Base-by-base conservation (phyloP, 2,888 invertebrate genomes). In the Lypha dubia region DNA sequence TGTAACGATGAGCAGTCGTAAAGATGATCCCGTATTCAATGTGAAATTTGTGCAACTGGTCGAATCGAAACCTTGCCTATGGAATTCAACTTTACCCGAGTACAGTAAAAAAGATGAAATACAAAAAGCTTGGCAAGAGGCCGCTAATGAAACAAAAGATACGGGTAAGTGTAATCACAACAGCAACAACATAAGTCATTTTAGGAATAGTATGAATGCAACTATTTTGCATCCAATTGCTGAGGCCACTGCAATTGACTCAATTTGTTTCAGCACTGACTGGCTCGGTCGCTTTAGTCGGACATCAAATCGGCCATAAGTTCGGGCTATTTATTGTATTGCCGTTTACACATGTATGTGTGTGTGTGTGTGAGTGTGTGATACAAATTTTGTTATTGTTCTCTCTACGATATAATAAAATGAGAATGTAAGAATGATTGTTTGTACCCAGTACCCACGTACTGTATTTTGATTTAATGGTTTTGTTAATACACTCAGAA, bases 1-100 rank as follows among this genome's bases (percentile, higher is more conserved):
- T 58, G 41, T 60, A 65, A 86, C 77, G 49, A 83, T 83, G 83
- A 91, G 91, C 89, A 89, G 89, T 38, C 91, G 91, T 86, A 90
- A 90, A 90, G 90, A 90, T 86, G 90, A 90, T 91, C 90, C 90
- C 83, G 90, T 90, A 63, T 90, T 91, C 86, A 90, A 90, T 88
- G 90, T 90, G 73, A 89, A 90, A 82, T 90, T 90, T 82, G 90
- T 90, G 86, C 90, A 91, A 86, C 88, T 90, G 75, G 91, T 90
- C 77, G 90, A 90, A 82, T 87, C 87, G 41, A 90, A 90, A 86
- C 87, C 90, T 13, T 90, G 91, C 75, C 86, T 90, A 6, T 91
- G 90, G 90, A 90, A 90, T 71, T 90, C 90, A 58, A 91, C 90
- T 15, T 88, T 90, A 79, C 90, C 91, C n/a, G 91, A 90, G 68